Evolutionary conservation across 2,888 invertebrate species (phyloP), one percentile per base, ranked within the genome.

Genomic region (Drosophila kambysellisi): DNA sequence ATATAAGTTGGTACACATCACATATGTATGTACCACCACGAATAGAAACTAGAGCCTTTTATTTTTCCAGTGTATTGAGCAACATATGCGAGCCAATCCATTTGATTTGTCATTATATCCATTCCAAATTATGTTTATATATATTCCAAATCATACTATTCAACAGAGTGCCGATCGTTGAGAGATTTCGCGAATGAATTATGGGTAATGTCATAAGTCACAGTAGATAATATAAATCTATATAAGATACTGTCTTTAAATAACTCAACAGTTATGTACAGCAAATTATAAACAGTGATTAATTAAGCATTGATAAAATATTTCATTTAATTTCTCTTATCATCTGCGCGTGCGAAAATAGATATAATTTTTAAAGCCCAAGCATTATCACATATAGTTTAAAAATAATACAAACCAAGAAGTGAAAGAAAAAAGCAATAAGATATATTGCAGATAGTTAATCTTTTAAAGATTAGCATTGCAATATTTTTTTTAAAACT

Each of bases 91-190:
- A 54, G 73, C 60, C 62, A 72, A 76, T 66, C 30, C 61, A 41
- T 64, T 67, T 79, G 80, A 79, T 78, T 78, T 79, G 70, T 75
- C 79, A 62, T 58, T 59, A 53, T 53, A 53, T 53, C 48, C 43
- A 58, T 58, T 57, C 52, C 66, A 59, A 76, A 76, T 59, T 61
- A 37, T n/a, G 51, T 48, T 41, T 52, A 43, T 17, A 57, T 46
- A 15, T 46, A 15, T 25, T 25, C 15, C 25, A 46, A 46, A 41
- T 63, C 41, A 53, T 61, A 12, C 41, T 30, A 59, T 52, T n/a
- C 48, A 65, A 62, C 30, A 46, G 30, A 63, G 69, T 71, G 53
- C 35, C 35, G 41, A 52, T 50, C 30, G 25, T 68, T 72, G 59
- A 53, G 29, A 15, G 52, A 64, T 53, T 32, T 39, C n/a, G 35